Conservation (phyloP, 1,140 invertebrate genomes). For the Aporrectodea caliginosa region DNA sequence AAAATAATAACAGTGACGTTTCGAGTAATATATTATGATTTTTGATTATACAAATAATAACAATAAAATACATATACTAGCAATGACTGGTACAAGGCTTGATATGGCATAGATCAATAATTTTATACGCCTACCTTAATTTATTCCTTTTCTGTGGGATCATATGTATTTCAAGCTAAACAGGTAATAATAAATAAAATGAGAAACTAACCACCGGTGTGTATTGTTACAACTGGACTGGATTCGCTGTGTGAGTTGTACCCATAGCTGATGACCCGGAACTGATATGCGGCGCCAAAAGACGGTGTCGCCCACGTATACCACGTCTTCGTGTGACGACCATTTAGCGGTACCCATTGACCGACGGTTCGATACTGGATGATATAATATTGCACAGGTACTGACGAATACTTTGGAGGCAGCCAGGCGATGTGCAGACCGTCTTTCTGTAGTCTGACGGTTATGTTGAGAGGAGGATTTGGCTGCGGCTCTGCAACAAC, state of each 20-base stretch:
- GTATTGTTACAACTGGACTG: slow-evolving; percentile 7
- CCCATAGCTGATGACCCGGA: slow-evolving; percentile 16
- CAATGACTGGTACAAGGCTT: no score
- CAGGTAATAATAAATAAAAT: no score
- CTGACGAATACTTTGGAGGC: slow-evolving; percentile 68
- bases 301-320: slow-evolving; percentile 25
- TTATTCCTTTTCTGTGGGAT: no score
- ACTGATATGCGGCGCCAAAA: slow-evolving; percentile 30
- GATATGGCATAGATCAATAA: no score
- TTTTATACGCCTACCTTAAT: no score
- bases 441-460: slow-evolving; percentile 70
- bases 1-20: no score
- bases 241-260: slow-evolving; percentile 10
- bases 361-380: slow-evolving; percentile 73
- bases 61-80: no score
- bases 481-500: slow-evolving; percentile 75
- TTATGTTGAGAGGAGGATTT: slow-evolving; percentile 77
- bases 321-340: slow-evolving; percentile 76
- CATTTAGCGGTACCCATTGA: slow-evolving; percentile 80
- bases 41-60: no score
- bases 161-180: no score
- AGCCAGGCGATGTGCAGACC: slow-evolving; percentile 85
- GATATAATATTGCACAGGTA: slow-evolving; percentile 76
- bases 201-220: slow-evolving; percentile 4
- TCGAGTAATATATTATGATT: no score